Percentiles rank a stretch among this genome's conserved stretches.
These are phyloP conservation scores for Cheumatopsyche charites DNA, from an alignment of 1,140 invertebrate genomes.

Conservation along the genomic window DNA sequence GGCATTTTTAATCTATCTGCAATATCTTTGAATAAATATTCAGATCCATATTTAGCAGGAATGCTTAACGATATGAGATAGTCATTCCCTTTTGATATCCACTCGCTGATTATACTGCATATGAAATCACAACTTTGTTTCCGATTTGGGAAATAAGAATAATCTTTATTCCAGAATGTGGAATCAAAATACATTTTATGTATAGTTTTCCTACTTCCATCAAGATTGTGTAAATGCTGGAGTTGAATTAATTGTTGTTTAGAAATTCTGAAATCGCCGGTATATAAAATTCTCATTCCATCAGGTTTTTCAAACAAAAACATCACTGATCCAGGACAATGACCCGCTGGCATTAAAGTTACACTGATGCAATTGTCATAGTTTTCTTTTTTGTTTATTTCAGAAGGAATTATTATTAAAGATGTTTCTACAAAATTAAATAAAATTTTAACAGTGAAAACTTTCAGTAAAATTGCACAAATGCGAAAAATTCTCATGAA, in stretches of 20 bases:
- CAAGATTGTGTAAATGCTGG: conserved; percentile 59
- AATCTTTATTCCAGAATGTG: conserved; percentile 66
- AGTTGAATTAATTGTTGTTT: conserved; percentile 62
- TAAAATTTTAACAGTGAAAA: not conserved
- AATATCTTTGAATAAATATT: conserved; percentile 66
- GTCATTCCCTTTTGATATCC: conserved; percentile 58
- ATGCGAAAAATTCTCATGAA: too few relatives aligned
- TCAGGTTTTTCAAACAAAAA: conserved; percentile 66
- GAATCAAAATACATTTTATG: conserved; percentile 73
- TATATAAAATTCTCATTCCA: conserved; percentile 65
- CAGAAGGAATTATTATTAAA: conserved; percentile 35
- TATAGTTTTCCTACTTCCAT: conserved; percentile 60
- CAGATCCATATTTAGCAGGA: conserved; percentile 64
- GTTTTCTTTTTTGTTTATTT: conserved; percentile 42
- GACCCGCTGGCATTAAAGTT: conserved; percentile 69
- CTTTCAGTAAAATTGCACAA: conserved; percentile 7
- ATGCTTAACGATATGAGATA: conserved; percentile 63
- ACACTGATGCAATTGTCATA: conserved; percentile 56
- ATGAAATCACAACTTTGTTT: conserved; percentile 62
- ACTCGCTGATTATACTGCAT: conserved; percentile 59
- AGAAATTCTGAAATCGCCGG: conserved; percentile 73
- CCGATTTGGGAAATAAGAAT: conserved; percentile 64
- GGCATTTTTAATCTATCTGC: conserved; percentile 59
- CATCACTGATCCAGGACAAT: conserved; percentile 78
- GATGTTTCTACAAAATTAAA: conserved; percentile 52